A percentile compares a stretch with the other conserved stretches of the same genome.
phyloP scores from a whole-genome alignment of 2,797 vertebrate species.

The Sebastes itinus region DNA sequence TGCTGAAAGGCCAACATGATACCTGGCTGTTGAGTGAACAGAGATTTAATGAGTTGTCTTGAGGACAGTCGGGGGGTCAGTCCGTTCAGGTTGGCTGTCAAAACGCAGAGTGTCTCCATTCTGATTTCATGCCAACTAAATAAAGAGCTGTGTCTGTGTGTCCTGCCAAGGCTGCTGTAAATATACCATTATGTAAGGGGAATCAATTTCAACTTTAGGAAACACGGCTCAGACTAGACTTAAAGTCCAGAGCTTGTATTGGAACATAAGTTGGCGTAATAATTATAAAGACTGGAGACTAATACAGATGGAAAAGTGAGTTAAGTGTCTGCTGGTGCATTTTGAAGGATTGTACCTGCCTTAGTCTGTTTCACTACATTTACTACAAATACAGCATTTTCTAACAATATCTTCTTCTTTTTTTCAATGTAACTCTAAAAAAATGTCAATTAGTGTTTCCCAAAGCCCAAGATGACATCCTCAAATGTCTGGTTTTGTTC shows the following conservation, averaged over 20 bases:
- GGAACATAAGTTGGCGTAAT: constrained; percentile 29
- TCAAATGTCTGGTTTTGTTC: too few species aligned
- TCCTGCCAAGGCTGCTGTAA: constrained; percentile 75
- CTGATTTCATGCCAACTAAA: constrained; percentile 75
- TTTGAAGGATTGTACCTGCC: background rate
- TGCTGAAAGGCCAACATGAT: constrained; percentile 60
- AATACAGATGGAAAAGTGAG: background rate
- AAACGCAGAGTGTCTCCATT: constrained; percentile 59
- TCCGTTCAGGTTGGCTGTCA: constrained; percentile 66
- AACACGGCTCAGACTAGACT: constrained; percentile 40
- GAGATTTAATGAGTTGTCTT: constrained; percentile 39
- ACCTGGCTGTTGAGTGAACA: constrained; percentile 38
- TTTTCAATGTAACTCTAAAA: background rate
- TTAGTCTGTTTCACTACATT: background rate
- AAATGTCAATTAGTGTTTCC: too few species aligned
- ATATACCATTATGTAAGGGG: constrained; percentile 75
- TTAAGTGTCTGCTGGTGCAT: background rate
- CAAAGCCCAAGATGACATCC: too few species aligned
- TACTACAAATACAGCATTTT: background rate
- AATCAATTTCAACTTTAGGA: constrained; percentile 67
- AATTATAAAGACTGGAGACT: constrained; percentile 14
- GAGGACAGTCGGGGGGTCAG: constrained; percentile 51
- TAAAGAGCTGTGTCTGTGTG: constrained; percentile 65
- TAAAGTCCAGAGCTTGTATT: constrained; percentile 19
- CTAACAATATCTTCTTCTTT: background rate